A percentile compares a stretch with the other conserved stretches of the same genome.
Evolutionary conservation across 2,797 vertebrate species (phyloP).

Genomic region (Pelodytes ibericus): DNA sequence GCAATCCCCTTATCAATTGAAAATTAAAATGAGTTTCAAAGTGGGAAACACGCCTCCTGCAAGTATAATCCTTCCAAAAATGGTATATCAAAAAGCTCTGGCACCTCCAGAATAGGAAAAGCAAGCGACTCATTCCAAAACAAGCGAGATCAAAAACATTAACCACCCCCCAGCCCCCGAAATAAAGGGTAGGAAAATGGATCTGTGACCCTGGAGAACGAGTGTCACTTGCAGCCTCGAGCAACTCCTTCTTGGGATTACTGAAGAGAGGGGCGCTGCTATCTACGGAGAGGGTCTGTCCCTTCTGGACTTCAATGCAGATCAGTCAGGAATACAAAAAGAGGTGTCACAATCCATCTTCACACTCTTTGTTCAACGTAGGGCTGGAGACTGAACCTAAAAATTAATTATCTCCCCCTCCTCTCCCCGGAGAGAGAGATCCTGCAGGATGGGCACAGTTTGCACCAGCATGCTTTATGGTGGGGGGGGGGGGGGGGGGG

Average conservation of each 20-base stretch:
- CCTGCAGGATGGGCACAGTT: not conserved
- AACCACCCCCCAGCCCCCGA: too few relatives aligned
- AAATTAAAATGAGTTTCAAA: too few relatives aligned
- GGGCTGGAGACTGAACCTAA: conserved; percentile 3
- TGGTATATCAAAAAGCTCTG: too few relatives aligned
- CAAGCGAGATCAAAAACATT: too few relatives aligned
- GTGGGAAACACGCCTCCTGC: too few relatives aligned
- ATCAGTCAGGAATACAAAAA: conserved; percentile 35
- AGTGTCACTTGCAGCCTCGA: not conserved
- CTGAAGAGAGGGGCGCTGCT: not conserved
- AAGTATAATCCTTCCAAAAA: too few relatives aligned
- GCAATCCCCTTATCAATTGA: too few relatives aligned
- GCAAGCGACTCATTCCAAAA: too few relatives aligned
- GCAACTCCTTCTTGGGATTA: not conserved
- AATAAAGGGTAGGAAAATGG: too few relatives aligned
- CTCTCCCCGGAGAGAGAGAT: not conserved
- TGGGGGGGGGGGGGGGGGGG: not conserved
- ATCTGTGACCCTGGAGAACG: too few relatives aligned
- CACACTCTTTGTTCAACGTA: conserved; percentile 21
- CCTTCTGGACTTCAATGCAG: not conserved
- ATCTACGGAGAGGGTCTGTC: not conserved
- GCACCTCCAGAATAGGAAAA: too few relatives aligned
- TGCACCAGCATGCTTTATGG: too few relatives aligned
- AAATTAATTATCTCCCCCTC: conserved; percentile 28
- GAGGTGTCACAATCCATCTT: conserved; percentile 13